phyloP scores from a whole-genome alignment of 1,140 invertebrate genomes.

The Penaeus indicus region DNA sequence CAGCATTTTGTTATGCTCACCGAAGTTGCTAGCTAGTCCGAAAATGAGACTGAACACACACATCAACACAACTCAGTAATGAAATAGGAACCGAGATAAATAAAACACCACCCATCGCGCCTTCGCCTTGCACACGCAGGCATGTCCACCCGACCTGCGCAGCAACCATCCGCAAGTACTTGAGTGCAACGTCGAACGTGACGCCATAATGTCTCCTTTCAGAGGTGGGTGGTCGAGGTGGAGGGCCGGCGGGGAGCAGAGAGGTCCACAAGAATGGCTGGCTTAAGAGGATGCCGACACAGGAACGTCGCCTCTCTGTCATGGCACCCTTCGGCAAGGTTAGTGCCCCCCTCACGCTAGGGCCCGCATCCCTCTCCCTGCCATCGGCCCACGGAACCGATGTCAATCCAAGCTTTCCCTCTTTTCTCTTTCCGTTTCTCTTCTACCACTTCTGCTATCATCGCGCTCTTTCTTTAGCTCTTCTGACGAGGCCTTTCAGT shows the following conservation, averaged over 20 bases:
- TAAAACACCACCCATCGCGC: too few species aligned
- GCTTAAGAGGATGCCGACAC: constrained; percentile 76
- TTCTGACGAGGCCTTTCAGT: not conserved
- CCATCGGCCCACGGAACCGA: not conserved
- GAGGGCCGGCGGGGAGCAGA: constrained; percentile 67
- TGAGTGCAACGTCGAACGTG: not conserved
- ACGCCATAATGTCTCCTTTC: not conserved
- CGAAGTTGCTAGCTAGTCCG: too few species aligned
- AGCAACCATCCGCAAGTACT: not conserved
- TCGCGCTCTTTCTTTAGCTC: not conserved
- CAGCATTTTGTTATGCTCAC: too few species aligned
- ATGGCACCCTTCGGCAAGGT: constrained; percentile 69
- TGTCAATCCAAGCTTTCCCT: not conserved
- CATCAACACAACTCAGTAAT: too few species aligned
- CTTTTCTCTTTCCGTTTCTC: not conserved
- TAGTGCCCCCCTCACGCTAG: constrained; percentile 70
- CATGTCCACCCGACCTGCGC: not conserved
- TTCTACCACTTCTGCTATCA: not conserved
- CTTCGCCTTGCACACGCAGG: too few species aligned
- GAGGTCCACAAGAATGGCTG: constrained; percentile 84
- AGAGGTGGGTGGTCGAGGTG: constrained; percentile 14
- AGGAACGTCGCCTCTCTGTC: constrained; percentile 73
- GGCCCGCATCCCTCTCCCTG: not conserved
- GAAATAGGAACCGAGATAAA: too few species aligned
- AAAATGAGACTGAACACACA: too few species aligned